Conservation (phyloP, 2,797 vertebrate genomes). For the Sarcophilus harrisii region DNA sequence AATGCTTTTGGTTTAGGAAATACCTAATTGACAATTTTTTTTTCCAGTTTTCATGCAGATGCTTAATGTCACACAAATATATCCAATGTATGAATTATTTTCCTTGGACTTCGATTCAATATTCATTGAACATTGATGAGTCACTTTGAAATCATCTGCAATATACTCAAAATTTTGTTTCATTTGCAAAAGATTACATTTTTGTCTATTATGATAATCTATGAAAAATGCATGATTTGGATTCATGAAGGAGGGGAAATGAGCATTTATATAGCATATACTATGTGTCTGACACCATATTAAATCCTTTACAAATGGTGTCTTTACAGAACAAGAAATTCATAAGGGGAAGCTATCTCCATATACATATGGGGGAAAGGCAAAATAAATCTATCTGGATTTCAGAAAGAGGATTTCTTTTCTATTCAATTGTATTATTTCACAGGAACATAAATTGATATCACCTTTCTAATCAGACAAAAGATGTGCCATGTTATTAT, state of each 20-base stretch:
- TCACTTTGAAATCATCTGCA: constrained; percentile 45
- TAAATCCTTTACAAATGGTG: background rate
- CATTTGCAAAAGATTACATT: constrained; percentile 10
- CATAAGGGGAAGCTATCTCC: background rate
- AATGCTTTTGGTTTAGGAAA: constrained; percentile 43
- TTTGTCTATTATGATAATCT: background rate
- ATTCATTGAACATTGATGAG: constrained; percentile 1
- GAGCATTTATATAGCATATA: background rate
- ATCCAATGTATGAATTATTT: constrained; percentile 11
- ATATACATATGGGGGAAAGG: background rate
- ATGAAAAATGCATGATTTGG: background rate
- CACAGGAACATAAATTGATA: background rate
- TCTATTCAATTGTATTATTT: background rate
- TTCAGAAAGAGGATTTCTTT: background rate
- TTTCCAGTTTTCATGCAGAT: constrained; percentile 48
- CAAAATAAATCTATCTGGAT: background rate
- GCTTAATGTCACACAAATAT: constrained; percentile 39
- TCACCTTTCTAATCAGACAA: background rate
- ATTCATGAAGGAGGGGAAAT: background rate
- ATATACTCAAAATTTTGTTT: constrained; percentile 15
- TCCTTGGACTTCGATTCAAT: constrained; percentile 9
- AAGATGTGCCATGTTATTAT: background rate
- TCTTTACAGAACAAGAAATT: background rate
- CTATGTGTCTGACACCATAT: background rate
- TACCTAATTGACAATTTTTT: background rate